Base-by-base conservation (phyloP, 2,888 invertebrate species). In the Acronicta leporina region DNA sequence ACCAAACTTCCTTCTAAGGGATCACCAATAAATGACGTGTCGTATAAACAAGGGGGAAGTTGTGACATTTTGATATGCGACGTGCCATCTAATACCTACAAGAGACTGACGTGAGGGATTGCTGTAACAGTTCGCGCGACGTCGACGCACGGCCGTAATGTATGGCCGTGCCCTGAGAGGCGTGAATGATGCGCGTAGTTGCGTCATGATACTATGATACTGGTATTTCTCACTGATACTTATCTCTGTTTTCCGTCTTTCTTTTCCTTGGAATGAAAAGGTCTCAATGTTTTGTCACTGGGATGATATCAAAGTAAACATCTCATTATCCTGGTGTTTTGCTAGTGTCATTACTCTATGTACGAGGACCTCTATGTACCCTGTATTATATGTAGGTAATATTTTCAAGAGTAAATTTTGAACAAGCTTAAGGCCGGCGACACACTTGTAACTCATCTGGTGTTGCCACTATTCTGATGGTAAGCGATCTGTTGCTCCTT, bases 31-130 rank as follows among this genome's bases (percentile, higher is more conserved):
- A 72, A 66, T 72, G 56, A 72, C 55, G 41, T 56, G 51, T 46
- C 55, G 55, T 56, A 58, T 57, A 55, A 68, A 71, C 55, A 66
- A 70, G 64, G 52, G 52, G 44, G 30, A 51, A 52, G 45, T 52
- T 67, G 59, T 66, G 68, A 69, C 60, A 60, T 49, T 71, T 71
- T 71, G 68, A 53, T 72, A 50, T 46, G 68, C 45, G 67, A 66
- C 49, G 67, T 60, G 48, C 59, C 59, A 71, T 68, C 48, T 66
- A 66, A 66, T 59, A 66, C 40, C 38, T 59, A 59, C 35, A 42
- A 63, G 53, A 57, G 56, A 53, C 65, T 68, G 70, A 52, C 70
- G 67, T 56, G 57, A 57, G 46, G 46, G 68, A 57, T 64, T 57
- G 65, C 38, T 43, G 64, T 7, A 56, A 43, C 64, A 69, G 67